These are phyloP conservation scores for Notiomystis cincta DNA, from an alignment of 2,113 vertebrate genomes.

Conservation along the genomic window DNA sequence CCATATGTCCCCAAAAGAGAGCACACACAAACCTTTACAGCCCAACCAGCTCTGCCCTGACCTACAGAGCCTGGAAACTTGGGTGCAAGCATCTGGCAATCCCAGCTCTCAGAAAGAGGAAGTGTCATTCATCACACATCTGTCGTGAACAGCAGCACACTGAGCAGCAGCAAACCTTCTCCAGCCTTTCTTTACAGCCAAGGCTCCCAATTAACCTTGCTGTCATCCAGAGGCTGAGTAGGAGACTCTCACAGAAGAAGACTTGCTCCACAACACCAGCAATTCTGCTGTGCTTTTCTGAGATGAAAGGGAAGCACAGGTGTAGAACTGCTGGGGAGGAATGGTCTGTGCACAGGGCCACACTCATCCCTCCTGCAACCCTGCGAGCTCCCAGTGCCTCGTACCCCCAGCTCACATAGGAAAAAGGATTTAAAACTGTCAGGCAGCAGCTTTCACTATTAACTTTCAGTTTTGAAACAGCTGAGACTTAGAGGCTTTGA, in stretches of 20 bases:
- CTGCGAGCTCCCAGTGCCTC: background rate
- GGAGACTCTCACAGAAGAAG: background rate
- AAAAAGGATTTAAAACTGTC: background rate
- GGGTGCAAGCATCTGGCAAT: background rate
- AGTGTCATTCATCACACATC: background rate
- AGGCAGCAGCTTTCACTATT: background rate
- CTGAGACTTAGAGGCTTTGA: slow-evolving; percentile 11
- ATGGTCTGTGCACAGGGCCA: accelerated
- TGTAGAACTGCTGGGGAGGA: background rate
- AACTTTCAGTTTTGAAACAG: slow-evolving; percentile 22
- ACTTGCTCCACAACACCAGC: background rate
- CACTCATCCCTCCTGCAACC: background rate
- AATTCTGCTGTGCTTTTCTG: background rate
- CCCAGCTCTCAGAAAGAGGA: background rate
- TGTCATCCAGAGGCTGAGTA: background rate
- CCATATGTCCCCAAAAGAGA: background rate
- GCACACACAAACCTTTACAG: background rate
- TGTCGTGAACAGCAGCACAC: background rate
- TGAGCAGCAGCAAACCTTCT: background rate
- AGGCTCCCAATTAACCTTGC: background rate
- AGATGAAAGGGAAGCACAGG: background rate
- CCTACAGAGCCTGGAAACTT: background rate
- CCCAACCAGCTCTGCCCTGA: background rate
- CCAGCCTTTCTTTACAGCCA: background rate
- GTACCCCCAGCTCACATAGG: background rate